Base-by-base conservation (phyloP, 2,113 vertebrate genomes). In the Philantomba maxwellii region DNA sequence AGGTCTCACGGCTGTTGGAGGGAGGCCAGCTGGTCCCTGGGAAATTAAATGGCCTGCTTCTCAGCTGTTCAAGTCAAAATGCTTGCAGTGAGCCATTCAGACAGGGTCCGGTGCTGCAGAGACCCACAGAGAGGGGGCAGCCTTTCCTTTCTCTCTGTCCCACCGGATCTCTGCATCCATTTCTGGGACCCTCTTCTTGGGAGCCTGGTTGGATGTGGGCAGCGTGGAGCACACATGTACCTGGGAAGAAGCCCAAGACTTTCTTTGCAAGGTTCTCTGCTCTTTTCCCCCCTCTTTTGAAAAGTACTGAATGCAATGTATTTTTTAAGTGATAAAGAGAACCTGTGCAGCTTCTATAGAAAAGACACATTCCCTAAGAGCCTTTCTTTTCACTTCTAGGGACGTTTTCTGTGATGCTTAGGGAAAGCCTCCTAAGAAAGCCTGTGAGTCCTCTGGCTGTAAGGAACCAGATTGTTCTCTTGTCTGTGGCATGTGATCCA, bases 41-140 rank as follows among this genome's bases (percentile, higher is more conserved):
- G 91, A 93, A 95, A 14, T 62, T 2, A n/a, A 89, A 73, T 21
- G 77, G 26, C 80, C 60, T 16, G 70, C 90, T 73, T 95, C 92
- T 87, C 82, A 77, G 43, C 87, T 95, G 49, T 47, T 36, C 57
- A 55, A 26, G 45, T 73, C 51, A 51, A 8, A 90, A 15, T 15
- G 23, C 80, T 82, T 39, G 21, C n/a, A 33, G 12, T 4, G 4
- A 16, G 45, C 73, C 82, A n/a, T 45, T 70, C 60, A 26, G 14
- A 23, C 36, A 30, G 53, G 49, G 28, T 19, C 12, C 3, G 57
- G 33, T 70, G 57, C 87, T 4, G 21, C 83, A 30, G 92, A 39
- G 49, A 58, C 62, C 62, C 70, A 1, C n/a, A 17, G 66, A 66
- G 28, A 16, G 1, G 2, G n/a, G 45, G 11, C 57, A 9, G 2